Evolutionary conservation across 2,888 invertebrate species (phyloP), one percentile per base, ranked within the genome.

Genomic region (Scaptomyza flava): DNA sequence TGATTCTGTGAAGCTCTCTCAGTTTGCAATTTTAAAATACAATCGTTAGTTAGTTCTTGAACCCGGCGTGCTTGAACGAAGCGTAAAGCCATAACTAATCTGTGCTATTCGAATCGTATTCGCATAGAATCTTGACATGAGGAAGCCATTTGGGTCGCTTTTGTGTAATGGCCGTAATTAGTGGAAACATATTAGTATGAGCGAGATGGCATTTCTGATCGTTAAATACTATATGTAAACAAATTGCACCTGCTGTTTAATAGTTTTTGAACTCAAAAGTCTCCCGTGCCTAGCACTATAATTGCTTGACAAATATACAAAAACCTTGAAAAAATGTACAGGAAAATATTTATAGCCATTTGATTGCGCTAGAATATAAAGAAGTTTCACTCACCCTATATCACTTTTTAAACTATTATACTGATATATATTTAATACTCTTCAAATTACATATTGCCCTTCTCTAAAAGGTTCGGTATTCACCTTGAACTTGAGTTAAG

Each of bases 1-100:
- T 52, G 33, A 23, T 52, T 47, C 31, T 56, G 51, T 42, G 14
- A 9, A 33, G 31, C 41, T 61, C 53, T 50, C 53, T 36, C 47
- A 52, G 52, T 58, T 57, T 3, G 45, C 52, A 56, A 41, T 56
- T 46, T 14, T 45, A 59, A 45, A 74, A 74, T 74, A 72, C 38
- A 77, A 70, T 83, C 71, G 69, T 59, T 72, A 70, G 41, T 67
- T 70, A 66, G 83, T 77, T 82, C 83, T 82, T 81, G 81, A 81
- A 74, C 71, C 65, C 80, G 64, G 6, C 41, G 45, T 45, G 72
- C 62, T 70, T 76, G 68, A 82, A 69, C 77, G 52, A 52, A 45
- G 51, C 63, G 43, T 53, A 48, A 27, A 61, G 50, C 56, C 70
- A 71, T 69, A 69, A 77, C 73, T 81, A 73, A 81, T 82, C 71